Evolutionary conservation across 2,888 invertebrate species (phyloP).

Genomic region (Cosmia trapezina): DNA sequence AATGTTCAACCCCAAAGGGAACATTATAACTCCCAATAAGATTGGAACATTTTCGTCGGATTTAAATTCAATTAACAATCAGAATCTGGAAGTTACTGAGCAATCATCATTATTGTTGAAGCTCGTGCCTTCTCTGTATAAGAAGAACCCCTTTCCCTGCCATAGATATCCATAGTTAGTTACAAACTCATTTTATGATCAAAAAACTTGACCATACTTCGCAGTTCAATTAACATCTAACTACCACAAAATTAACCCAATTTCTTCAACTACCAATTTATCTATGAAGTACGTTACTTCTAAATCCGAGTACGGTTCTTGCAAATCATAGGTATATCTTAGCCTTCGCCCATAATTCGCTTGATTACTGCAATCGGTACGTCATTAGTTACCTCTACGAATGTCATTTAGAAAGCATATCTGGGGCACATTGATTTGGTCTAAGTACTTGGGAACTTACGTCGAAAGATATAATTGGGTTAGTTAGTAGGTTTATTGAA

Average conservation of each 20-base stretch:
- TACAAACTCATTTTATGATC: background rate
- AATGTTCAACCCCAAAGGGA: too few species aligned
- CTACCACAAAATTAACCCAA: slow-evolving; percentile 8
- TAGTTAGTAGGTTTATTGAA: background rate
- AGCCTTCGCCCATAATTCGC: slow-evolving; percentile 20
- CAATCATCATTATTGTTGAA: background rate
- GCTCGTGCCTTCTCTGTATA: background rate
- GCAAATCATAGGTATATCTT: slow-evolving; percentile 44
- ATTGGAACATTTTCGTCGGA: too few species aligned
- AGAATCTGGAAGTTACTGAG: background rate
- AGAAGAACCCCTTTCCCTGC: background rate
- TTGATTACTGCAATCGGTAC: slow-evolving; percentile 49
- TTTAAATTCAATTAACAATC: too few species aligned
- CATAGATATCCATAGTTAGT: too few species aligned
- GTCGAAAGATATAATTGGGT: slow-evolving; percentile 25
- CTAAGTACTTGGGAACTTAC: slow-evolving; percentile 8
- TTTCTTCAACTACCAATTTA: slow-evolving; percentile 33
- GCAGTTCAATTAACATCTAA: background rate
- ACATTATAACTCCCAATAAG: too few species aligned
- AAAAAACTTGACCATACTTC: background rate
- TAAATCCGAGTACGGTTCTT: slow-evolving; percentile 45
- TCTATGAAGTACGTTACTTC: background rate
- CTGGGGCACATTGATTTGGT: slow-evolving; percentile 41
- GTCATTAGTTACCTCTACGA: slow-evolving; percentile 44
- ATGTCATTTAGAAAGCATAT: slow-evolving; percentile 47